Evolutionary conservation across 2,797 vertebrate genomes (phyloP).

Genomic region (Phoeniculus purpureus): DNA sequence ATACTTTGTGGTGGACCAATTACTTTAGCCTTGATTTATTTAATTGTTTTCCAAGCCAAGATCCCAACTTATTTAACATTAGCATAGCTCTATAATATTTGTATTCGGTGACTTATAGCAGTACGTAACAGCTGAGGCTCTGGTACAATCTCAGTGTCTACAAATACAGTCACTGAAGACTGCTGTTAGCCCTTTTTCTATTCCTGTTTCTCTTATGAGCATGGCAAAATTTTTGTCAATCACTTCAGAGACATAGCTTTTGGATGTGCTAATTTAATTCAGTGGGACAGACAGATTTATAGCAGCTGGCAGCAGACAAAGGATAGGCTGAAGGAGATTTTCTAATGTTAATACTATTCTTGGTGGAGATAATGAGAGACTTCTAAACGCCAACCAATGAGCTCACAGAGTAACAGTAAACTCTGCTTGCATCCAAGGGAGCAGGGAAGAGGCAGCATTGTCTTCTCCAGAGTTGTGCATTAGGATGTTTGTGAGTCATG

Average conservation of each 20-base stretch:
- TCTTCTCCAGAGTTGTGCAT: not conserved
- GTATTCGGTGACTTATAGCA: not conserved
- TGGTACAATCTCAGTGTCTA: not conserved
- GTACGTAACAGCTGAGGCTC: constrained; percentile 12
- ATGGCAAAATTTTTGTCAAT: constrained; percentile 38
- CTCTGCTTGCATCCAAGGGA: fast-evolving
- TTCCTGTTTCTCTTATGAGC: not conserved
- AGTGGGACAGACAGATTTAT: constrained; percentile 31
- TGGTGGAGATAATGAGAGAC: constrained; percentile 44
- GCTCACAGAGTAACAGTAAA: not conserved
- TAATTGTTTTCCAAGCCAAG: constrained; percentile 6
- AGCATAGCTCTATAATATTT: constrained; percentile 13
- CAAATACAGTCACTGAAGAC: not conserved
- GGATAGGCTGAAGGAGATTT: constrained; percentile 22
- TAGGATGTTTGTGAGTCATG: not conserved
- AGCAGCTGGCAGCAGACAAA: constrained; percentile 49
- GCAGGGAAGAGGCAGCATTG: not conserved
- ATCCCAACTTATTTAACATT: constrained; percentile 4
- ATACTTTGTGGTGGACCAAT: constrained; percentile 13
- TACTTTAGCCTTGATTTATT: constrained; percentile 29
- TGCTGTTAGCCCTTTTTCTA: not conserved
- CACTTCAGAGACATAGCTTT: constrained; percentile 1
- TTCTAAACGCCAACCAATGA: constrained; percentile 30
- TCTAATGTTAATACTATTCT: constrained; percentile 28
- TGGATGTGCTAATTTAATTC: constrained; percentile 32